These are phyloP conservation scores for Poeciliopsis prolifica DNA, from an alignment of 2,113 vertebrate species.

Conservation along the genomic window DNA sequence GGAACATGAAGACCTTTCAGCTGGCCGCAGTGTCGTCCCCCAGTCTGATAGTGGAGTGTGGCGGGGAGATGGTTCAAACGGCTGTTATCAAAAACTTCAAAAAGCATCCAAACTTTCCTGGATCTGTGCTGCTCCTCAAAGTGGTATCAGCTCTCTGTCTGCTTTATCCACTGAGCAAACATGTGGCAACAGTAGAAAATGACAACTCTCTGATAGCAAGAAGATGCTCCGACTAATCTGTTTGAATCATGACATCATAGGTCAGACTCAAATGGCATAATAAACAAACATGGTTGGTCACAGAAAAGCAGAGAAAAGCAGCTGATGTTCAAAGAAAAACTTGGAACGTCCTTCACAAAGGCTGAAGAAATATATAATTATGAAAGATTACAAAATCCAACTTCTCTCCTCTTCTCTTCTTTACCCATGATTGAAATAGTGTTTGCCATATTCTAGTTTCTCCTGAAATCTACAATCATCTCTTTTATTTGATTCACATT, in stretches of 20 bases:
- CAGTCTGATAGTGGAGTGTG: conserved; percentile 93
- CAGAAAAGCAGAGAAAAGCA: not conserved
- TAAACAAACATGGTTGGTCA: not conserved
- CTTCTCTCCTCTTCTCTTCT: no score
- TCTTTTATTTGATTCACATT: not conserved
- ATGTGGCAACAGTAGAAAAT: not conserved
- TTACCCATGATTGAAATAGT: no score
- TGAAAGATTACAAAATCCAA: no score
- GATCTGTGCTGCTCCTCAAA: conserved; percentile 93
- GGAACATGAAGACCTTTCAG: conserved; percentile 98
- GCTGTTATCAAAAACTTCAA: conserved; percentile 94
- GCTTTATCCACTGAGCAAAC: not conserved
- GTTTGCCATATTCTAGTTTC: no score
- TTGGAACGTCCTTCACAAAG: not conserved
- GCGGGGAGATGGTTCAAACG: conserved; percentile 89
- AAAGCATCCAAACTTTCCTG: conserved; percentile 95
- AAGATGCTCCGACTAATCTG: not conserved
- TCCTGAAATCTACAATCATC: no score
- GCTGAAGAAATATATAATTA: not conserved
- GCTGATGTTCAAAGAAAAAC: no score
- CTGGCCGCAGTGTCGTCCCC: conserved; percentile 90
- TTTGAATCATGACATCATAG: not conserved
- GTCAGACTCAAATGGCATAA: not conserved
- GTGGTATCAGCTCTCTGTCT: conserved; percentile 81
- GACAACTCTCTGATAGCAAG: not conserved